Conservation (phyloP, 1,140 invertebrate species). For the Bombus consobrinus region DNA sequence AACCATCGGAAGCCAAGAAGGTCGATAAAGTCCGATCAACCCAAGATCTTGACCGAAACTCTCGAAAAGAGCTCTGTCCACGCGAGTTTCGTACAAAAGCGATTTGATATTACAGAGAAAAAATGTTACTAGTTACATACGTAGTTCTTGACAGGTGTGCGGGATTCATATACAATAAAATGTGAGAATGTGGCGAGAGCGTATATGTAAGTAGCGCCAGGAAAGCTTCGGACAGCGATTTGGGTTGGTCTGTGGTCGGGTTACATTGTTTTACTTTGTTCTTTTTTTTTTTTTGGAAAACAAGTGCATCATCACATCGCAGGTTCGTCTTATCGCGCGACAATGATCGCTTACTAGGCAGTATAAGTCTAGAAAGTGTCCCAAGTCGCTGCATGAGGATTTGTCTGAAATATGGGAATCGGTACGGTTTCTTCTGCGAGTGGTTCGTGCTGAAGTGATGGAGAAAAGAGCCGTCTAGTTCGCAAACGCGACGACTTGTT, state of each 20-base stretch:
- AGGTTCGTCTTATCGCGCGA: conserved; percentile 8
- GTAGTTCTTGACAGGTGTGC: conserved; percentile 48
- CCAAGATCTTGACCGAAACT: conserved; percentile 47
- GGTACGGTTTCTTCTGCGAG: conserved; percentile 65
- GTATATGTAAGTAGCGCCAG: conserved; percentile 55
- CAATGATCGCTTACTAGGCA: conserved; percentile 9
- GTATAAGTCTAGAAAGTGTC: conserved; percentile 22
- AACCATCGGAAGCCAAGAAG: conserved; percentile 33
- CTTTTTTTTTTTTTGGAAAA: conserved; percentile 11
- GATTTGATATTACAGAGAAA: conserved; percentile 39
- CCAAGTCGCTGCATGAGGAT: conserved; percentile 67
- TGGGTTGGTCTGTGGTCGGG: conserved; percentile 50
- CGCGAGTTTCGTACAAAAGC: conserved; percentile 31
- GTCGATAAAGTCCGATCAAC: conserved; percentile 11
- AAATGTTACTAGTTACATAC: conserved; percentile 29
- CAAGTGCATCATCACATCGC: conserved; percentile 27
- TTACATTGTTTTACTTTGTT: conserved; percentile 14
- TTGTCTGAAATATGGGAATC: conserved; percentile 60
- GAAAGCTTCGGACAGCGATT: conserved; percentile 65
- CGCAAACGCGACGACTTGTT: background rate
- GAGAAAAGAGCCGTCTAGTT: conserved; percentile 4
- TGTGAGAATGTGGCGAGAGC: conserved; percentile 62
- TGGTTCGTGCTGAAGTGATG: conserved; percentile 65
- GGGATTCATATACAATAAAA: conserved; percentile 55
- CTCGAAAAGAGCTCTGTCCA: conserved; percentile 31